Conservation (phyloP, 2,888 invertebrate genomes). For the Epinotia bilunana region DNA sequence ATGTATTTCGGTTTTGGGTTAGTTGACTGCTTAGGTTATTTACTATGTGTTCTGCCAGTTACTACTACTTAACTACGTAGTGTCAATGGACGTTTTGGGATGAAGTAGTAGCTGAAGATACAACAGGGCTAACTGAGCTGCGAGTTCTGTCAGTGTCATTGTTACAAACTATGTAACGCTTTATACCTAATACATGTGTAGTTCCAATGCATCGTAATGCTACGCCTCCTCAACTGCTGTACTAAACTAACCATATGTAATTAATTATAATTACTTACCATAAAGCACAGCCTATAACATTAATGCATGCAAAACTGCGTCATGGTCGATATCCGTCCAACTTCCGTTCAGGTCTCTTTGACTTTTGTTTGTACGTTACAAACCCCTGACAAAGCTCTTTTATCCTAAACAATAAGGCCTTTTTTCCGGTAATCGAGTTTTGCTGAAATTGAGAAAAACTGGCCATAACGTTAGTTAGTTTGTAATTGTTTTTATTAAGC, state of each 20-base stretch:
- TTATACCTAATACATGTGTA: too few species aligned
- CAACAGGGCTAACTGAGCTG: too few species aligned
- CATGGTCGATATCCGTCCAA: conserved; percentile 6
- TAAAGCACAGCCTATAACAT: background rate
- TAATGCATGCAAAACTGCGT: conserved; percentile 13
- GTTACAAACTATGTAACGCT: too few species aligned
- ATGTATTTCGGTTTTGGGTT: too few species aligned
- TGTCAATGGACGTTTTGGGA: too few species aligned
- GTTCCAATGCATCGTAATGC: background rate
- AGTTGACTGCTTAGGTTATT: too few species aligned
- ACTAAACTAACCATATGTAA: conserved; percentile 5
- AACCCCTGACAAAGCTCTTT: background rate
- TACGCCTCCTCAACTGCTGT: background rate
- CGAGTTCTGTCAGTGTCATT: too few species aligned
- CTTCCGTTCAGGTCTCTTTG: background rate
- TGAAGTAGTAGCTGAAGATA: too few species aligned
- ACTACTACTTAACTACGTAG: too few species aligned
- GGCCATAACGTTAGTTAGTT: background rate
- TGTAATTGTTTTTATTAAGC: background rate
- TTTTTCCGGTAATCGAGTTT: background rate
- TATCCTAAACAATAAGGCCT: background rate
- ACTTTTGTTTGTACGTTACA: background rate
- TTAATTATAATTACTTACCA: background rate
- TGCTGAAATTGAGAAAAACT: background rate
- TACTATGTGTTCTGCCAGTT: too few species aligned